Percentiles rank a stretch among this genome's conserved stretches.
Conservation (phyloP, 2,888 invertebrate species). For the Nomada lathburiana region DNA sequence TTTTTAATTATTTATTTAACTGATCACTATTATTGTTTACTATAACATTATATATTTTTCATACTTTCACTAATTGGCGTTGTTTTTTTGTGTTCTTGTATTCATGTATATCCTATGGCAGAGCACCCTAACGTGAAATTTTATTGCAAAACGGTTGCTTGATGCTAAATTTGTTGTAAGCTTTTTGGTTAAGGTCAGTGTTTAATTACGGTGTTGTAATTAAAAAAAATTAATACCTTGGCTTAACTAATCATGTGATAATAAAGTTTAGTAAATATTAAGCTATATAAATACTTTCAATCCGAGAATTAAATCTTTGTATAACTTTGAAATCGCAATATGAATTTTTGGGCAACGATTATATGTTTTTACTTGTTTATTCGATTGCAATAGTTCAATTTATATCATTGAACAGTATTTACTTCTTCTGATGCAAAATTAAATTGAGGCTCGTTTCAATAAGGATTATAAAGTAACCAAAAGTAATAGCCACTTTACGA, state of each 20-base stretch:
- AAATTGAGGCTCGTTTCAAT: not conserved
- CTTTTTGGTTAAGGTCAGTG: slow-evolving; percentile 56
- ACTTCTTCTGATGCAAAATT: not conserved
- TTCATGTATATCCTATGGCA: slow-evolving; percentile 39
- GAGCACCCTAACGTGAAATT: slow-evolving; percentile 46
- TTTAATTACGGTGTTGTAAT: slow-evolving; percentile 56
- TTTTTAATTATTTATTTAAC: slow-evolving; percentile 9
- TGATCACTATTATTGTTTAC: not conserved
- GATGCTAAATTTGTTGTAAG: slow-evolving; percentile 47
- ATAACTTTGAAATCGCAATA: slow-evolving; percentile 11
- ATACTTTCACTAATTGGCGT: slow-evolving; percentile 49
- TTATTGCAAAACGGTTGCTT: slow-evolving; percentile 45
- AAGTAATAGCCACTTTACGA: not conserved
- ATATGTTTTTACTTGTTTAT: not conserved
- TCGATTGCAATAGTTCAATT: not conserved
- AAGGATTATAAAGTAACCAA: not conserved
- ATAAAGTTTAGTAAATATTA: slow-evolving; percentile 13
- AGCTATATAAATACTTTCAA: not conserved
- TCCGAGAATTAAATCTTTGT: not conserved
- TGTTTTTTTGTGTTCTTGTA: slow-evolving; percentile 40
- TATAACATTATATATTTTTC: not conserved
- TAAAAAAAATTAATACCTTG: slow-evolving; percentile 51
- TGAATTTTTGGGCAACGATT: not conserved
- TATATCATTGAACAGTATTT: slow-evolving; percentile 1
- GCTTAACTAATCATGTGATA: slow-evolving; percentile 50